Evolutionary conservation across 2,113 vertebrate genomes (phyloP).

Genomic region (Ranitomeya variabilis): DNA sequence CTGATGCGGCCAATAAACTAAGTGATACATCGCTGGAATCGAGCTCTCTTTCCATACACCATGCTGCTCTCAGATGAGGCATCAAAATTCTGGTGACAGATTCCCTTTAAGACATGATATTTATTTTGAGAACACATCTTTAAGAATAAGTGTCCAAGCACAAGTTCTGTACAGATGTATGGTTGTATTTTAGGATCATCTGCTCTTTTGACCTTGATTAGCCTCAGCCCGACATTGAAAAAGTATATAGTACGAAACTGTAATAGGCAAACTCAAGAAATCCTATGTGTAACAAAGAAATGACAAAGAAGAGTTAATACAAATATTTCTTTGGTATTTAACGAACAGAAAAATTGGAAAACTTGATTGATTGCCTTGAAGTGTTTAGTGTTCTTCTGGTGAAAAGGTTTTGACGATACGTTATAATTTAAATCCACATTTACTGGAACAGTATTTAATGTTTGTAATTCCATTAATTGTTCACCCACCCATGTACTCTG

Average conservation of each 20-base stretch:
- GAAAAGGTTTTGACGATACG: conserved; percentile 17
- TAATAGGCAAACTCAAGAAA: not conserved
- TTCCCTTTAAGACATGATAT: no score
- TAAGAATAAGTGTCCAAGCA: no score
- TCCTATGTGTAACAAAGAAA: not conserved
- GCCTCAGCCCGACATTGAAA: not conserved
- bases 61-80: no score
- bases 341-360: not conserved
- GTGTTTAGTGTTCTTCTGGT: not conserved
- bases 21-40: no score
- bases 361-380: not conserved
- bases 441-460: conserved; percentile 43
- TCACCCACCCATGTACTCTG: conserved; percentile 43
- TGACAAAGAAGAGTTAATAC: not conserved
- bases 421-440: conserved; percentile 26
- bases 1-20: no score
- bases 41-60: no score
- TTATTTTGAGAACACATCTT: no score
- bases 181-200: no score
- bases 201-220: no score
- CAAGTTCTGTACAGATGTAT: no score
- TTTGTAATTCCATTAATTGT: conserved; percentile 42
- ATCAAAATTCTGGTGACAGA: no score
- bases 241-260: not conserved
- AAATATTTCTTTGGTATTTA: not conserved